Evolutionary conservation across 2,888 invertebrate species (phyloP).

Genomic region (Prenolepis imparis): DNA sequence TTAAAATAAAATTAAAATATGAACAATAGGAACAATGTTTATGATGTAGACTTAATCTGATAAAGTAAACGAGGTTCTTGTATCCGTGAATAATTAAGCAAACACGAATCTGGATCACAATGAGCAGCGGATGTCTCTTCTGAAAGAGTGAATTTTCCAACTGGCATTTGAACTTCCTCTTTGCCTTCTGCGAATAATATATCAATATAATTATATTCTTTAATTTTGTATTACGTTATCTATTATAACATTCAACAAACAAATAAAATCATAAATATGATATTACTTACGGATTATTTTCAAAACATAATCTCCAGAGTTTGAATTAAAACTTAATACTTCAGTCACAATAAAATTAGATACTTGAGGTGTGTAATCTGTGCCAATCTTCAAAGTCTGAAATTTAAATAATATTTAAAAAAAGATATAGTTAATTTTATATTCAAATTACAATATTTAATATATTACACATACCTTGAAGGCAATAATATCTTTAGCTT

Average conservation of each 20-base stretch:
- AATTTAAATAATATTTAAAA: conserved; percentile 40
- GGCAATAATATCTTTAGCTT: conserved; percentile 70
- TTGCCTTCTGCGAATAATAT: conserved; percentile 80
- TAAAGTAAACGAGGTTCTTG: conserved; percentile 69
- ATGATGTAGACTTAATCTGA: not conserved
- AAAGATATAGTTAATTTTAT: conserved; percentile 33
- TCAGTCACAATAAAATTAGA: conserved; percentile 84
- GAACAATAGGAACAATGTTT: not conserved
- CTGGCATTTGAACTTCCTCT: conserved; percentile 80
- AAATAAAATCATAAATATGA: not conserved
- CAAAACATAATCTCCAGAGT: conserved; percentile 72
- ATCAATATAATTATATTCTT: not conserved
- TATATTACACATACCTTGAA: conserved; percentile 73
- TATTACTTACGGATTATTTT: conserved; percentile 77
- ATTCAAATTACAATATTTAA: not conserved
- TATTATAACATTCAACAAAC: not conserved
- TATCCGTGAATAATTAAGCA: conserved; percentile 69
- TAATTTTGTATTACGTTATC: not conserved
- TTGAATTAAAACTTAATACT: conserved; percentile 72
- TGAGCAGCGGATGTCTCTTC: conserved; percentile 62
- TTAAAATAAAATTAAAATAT: not conserved
- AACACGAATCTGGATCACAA: conserved; percentile 59
- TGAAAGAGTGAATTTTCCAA: conserved; percentile 83
- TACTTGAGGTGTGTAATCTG: conserved; percentile 85
- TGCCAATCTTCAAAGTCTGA: conserved; percentile 84